Conservation (phyloP, 1,140 invertebrate genomes). For the Drosophila malerkotliana region DNA sequence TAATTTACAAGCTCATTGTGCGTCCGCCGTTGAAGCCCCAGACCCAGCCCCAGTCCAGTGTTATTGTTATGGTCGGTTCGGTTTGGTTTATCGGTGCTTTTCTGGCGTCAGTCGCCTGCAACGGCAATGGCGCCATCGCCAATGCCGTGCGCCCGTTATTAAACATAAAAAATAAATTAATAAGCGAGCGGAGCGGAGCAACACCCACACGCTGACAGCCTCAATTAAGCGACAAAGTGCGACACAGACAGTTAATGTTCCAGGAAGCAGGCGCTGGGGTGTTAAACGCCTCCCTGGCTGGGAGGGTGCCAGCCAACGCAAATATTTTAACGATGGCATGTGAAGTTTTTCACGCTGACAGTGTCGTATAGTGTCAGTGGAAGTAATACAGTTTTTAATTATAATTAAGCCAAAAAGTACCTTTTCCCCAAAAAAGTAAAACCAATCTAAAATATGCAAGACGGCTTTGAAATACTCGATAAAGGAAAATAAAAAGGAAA, state of each 20-base stretch:
- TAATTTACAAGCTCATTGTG: slow-evolving; percentile 35
- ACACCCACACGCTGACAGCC: slow-evolving; percentile 24
- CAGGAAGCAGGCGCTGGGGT: background rate
- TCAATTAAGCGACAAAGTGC: slow-evolving; percentile 51
- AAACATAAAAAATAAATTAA: slow-evolving; percentile 64
- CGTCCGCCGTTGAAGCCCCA: background rate
- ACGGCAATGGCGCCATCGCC: slow-evolving; percentile 37
- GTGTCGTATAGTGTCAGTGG: slow-evolving; percentile 4
- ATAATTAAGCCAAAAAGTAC: background rate
- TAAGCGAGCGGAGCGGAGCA: slow-evolving; percentile 34
- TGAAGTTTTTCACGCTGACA: slow-evolving; percentile 32
- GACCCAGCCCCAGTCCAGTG: background rate
- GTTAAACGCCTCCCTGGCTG: background rate
- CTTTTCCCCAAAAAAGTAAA: background rate
- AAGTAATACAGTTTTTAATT: slow-evolving; percentile 2
- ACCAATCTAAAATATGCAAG: slow-evolving; percentile 8
- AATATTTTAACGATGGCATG: slow-evolving; percentile 55
- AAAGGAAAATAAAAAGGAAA: background rate
- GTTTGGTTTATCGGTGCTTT: background rate
- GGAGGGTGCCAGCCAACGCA: slow-evolving; percentile 28
- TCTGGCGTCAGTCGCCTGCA: slow-evolving; percentile 31
- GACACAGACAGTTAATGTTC: slow-evolving; percentile 39
- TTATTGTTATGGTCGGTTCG: slow-evolving; percentile 33
- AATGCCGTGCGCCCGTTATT: slow-evolving; percentile 43
- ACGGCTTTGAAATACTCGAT: background rate